Evolutionary conservation across 2,113 vertebrate genomes (phyloP).

Genomic region (Kryptolebias marmoratus): DNA sequence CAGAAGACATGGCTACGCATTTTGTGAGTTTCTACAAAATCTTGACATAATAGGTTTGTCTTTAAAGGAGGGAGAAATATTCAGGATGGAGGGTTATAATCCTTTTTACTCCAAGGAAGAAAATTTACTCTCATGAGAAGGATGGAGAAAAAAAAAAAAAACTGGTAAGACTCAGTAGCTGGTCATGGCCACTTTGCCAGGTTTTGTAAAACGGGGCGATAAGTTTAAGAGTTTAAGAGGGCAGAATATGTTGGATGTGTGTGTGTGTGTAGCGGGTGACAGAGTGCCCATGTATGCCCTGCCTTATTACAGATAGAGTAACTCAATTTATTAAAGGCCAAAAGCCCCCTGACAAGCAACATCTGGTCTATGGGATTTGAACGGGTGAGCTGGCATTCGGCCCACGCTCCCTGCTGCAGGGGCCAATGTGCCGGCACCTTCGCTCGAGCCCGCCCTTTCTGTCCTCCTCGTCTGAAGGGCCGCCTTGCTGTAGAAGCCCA

Average conservation of each 20-base stretch:
- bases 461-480: slow-evolving; percentile 56
- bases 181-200: slow-evolving; percentile 63
- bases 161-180: slow-evolving; percentile 70
- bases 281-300: slow-evolving; percentile 66
- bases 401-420: slow-evolving; percentile 65
- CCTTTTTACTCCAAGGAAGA: slow-evolving; percentile 13
- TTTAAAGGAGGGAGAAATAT: slow-evolving; percentile 10
- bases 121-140: slow-evolving; percentile 40
- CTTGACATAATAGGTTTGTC: slow-evolving; percentile 10
- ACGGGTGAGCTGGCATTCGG: slow-evolving; percentile 69
- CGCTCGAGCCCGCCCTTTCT: slow-evolving; percentile 45
- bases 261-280: slow-evolving; percentile 10
- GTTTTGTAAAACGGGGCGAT: slow-evolving; percentile 61
- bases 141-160: slow-evolving; percentile 46
- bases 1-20: background rate
- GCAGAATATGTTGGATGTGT: slow-evolving; percentile 23
- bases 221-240: slow-evolving; percentile 44
- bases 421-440: slow-evolving; percentile 68
- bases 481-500: slow-evolving; percentile 68
- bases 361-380: slow-evolving; percentile 78
- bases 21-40: slow-evolving; percentile 2
- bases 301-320: slow-evolving; percentile 78
- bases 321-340: slow-evolving; percentile 78
- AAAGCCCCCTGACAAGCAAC: slow-evolving; percentile 75
- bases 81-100: slow-evolving; percentile 26